Base-by-base conservation (phyloP, 1,140 invertebrate genomes). In the Propsilocerus akamusi region DNA sequence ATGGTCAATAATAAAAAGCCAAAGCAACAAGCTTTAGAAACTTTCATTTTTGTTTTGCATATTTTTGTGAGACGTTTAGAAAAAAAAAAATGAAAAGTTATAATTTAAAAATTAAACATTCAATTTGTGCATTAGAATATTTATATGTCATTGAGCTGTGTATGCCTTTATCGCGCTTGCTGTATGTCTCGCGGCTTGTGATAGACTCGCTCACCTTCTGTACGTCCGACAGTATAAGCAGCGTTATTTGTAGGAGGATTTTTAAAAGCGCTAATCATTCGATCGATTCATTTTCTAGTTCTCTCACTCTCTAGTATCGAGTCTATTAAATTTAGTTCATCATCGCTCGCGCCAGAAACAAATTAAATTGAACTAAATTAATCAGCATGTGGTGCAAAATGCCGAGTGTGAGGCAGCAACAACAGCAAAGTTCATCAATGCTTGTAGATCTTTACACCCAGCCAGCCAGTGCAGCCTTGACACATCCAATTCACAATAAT, bases 131-230 rank as follows among this genome's bases (percentile, higher is more conserved):
- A 14, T 17, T 41, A 41, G 34, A 41, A 41, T n/a, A n/a, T n/a
- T n/a, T n/a, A n/a, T n/a, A n/a, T 41, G 34, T 41, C 34, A 41
- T 41, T 41, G 34, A n/a, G 17, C 34, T 20, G 22, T 6, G 22
- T 20, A 12, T 14, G 34, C 34, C 34, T 41, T 30, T 41, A 41
- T 41, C 34, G 17, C 17, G 17, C 28, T 11, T n/a, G n/a, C 28
- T 8, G 28, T n/a, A n/a, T n/a, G n/a, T 11, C 28, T 30, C 10
- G n/a, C 28, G n/a, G 28, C 28, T 5, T 17, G 14, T 20, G 34
- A 41, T 41, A 41, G 34, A 41, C 34, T 41, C 14, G 34, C 22
- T 41, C 34, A 41, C 34, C 34, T 41, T 41, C 34, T 41, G 34
- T 8, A 17, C 10, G 17, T 5, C 34, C 14, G 34, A n/a, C n/a